phyloP scores from a whole-genome alignment of 2,113 vertebrate genomes.

The Corydoras sp. region DNA sequence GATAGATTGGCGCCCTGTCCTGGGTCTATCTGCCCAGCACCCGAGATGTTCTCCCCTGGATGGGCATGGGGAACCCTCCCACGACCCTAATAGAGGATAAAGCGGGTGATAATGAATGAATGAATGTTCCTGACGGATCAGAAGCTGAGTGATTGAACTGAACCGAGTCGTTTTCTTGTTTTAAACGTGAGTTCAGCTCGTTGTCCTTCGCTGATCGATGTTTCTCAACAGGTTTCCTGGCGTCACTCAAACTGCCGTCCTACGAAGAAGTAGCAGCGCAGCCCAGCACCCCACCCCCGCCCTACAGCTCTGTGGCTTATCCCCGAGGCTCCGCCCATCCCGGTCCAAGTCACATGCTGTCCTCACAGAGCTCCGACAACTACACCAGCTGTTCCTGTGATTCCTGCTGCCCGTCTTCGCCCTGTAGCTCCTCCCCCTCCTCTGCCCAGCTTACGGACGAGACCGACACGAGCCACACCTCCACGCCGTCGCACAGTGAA shows the following conservation, averaged over 20 bases:
- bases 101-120: too few species aligned
- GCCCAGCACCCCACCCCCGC: conserved; percentile 84
- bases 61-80: too few species aligned
- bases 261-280: conserved; percentile 89
- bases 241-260: conserved; percentile 86
- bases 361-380: conserved; percentile 77
- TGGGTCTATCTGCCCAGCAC: too few species aligned
- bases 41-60: too few species aligned
- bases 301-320: conserved; percentile 76
- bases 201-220: not conserved
- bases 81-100: too few species aligned
- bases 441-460: conserved; percentile 74
- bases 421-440: conserved; percentile 77
- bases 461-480: conserved; percentile 68
- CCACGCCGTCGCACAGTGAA: conserved; percentile 59
- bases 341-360: conserved; percentile 60
- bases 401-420: conserved; percentile 77
- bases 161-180: too few species aligned
- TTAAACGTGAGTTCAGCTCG: too few species aligned
- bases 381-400: conserved; percentile 81
- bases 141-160: too few species aligned
- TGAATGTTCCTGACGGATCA: too few species aligned
- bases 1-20: too few species aligned
- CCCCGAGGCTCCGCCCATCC: conserved; percentile 64
- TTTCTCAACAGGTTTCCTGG: conserved; percentile 74